Evolutionary conservation across 2,888 invertebrate species (phyloP).

Genomic region (Coelopa pilipes): DNA sequence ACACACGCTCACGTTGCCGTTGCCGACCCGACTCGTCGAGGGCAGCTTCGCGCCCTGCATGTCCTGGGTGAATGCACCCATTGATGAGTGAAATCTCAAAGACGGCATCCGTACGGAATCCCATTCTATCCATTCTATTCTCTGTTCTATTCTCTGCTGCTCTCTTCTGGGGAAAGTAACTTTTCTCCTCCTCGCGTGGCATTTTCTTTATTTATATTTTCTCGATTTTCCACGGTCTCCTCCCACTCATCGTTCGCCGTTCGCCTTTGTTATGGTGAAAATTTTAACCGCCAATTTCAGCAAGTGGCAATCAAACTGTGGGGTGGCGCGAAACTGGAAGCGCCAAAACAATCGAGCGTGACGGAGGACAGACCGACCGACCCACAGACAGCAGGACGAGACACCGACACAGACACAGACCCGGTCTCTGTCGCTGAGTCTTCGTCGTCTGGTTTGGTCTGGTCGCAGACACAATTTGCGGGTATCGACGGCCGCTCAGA

Average conservation of each 20-base stretch:
- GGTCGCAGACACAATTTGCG: neutral
- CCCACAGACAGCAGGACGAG: neutral
- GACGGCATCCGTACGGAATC: slow-evolving; percentile 13
- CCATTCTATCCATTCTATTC: neutral
- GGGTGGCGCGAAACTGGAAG: neutral
- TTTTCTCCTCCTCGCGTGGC: slow-evolving; percentile 15
- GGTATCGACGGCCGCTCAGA: neutral
- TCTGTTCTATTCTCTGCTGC: neutral
- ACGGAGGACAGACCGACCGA: neutral
- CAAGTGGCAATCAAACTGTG: slow-evolving; percentile 34
- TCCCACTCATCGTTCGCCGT: too few relatives aligned
- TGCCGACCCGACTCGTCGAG: slow-evolving; percentile 30
- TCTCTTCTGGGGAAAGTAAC: neutral
- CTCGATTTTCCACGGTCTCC: neutral
- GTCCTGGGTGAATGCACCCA: slow-evolving; percentile 64
- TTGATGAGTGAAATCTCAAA: slow-evolving; percentile 46
- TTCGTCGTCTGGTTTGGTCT: too few relatives aligned
- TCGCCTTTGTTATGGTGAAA: slow-evolving; percentile 50
- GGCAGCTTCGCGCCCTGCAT: slow-evolving; percentile 34
- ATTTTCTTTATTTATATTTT: slow-evolving; percentile 20
- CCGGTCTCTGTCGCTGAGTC: too few relatives aligned
- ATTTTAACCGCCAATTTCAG: slow-evolving; percentile 33
- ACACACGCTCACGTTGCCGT: slow-evolving; percentile 31
- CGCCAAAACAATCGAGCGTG: neutral
- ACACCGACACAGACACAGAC: neutral